Conservation (phyloP, 2,888 invertebrate species). For the Apodemia hepburni region DNA sequence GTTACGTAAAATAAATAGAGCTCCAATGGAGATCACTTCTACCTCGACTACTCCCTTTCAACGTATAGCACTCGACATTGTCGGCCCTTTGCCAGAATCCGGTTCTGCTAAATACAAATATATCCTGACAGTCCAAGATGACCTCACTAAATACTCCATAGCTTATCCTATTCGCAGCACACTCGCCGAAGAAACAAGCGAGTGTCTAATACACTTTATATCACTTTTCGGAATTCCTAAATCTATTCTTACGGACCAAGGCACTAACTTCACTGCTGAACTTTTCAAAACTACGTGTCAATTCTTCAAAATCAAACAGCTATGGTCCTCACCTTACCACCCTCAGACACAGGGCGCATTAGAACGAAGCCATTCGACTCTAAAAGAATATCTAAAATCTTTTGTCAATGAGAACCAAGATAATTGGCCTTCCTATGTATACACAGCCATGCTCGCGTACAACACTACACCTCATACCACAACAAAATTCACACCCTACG, state of each 20-base stretch:
- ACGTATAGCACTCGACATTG: constrained; percentile 12
- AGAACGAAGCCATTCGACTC: constrained; percentile 14
- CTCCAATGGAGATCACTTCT: constrained; percentile 17
- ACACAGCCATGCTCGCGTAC: neutral
- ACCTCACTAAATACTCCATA: constrained; percentile 18
- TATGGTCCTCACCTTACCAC: constrained; percentile 20
- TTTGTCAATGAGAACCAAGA: constrained; percentile 8
- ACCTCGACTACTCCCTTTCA: constrained; percentile 17
- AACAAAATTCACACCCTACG: neutral
- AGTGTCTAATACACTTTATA: constrained; percentile 21
- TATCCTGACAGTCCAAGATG: constrained; percentile 15
- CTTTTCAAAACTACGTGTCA: constrained; percentile 19
- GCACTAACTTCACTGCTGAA: constrained; percentile 20
- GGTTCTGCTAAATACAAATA: neutral
- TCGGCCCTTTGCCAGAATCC: constrained; percentile 2
- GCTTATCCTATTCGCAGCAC: constrained; percentile 15
- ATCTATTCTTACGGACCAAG: constrained; percentile 21
- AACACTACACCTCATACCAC: neutral
- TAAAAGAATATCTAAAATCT: constrained; percentile 16
- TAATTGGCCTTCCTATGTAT: constrained; percentile 13
- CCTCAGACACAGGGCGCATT: constrained; percentile 16
- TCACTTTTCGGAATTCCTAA: constrained; percentile 22
- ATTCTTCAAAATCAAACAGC: constrained; percentile 21
- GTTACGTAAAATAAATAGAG: constrained; percentile 10
- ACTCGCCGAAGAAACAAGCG: constrained; percentile 19